phyloP scores from a whole-genome alignment of 2,797 vertebrate species.

The Melanotaenia maccullochi region DNA sequence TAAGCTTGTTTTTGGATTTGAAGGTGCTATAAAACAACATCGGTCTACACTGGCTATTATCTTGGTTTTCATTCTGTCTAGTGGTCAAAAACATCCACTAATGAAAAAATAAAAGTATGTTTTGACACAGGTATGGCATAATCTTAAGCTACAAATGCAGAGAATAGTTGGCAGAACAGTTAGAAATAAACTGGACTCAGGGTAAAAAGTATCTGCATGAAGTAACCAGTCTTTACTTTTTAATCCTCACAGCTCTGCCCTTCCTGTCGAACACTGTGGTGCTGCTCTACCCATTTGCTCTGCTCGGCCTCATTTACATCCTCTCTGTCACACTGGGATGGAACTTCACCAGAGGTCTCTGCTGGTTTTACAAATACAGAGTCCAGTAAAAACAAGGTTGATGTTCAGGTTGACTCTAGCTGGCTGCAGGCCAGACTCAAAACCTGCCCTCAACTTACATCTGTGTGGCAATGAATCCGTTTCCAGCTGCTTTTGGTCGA shows the following conservation, averaged over 20 bases:
- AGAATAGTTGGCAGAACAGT: no score
- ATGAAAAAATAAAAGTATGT: no score
- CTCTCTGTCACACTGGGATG: conserved; percentile 93
- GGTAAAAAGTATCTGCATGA: not conserved
- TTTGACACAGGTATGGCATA: no score
- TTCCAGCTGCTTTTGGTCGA: conserved; percentile 29
- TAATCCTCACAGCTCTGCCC: conserved; percentile 84
- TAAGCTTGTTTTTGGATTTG: not conserved
- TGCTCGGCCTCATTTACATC: conserved; percentile 89
- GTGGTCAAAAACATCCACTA: not conserved
- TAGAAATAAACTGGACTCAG: no score
- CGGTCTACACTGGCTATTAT: no score
- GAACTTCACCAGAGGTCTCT: conserved; percentile 95
- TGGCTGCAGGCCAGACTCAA: conserved; percentile 3
- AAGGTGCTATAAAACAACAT: not conserved
- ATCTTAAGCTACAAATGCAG: no score
- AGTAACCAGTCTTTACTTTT: not conserved
- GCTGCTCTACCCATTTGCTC: conserved; percentile 93
- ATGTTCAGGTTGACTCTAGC: conserved; percentile 16
- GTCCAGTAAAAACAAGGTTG: conserved; percentile 82
- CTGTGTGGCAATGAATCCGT: conserved; percentile 7
- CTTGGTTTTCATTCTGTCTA: conserved; percentile 2
- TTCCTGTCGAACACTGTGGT: conserved; percentile 95
- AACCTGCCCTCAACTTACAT: conserved; percentile 16
- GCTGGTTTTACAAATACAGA: conserved; percentile 94